Evolutionary conservation across 2,113 vertebrate genomes (phyloP).

Genomic region (Oreochromis spilurus): DNA sequence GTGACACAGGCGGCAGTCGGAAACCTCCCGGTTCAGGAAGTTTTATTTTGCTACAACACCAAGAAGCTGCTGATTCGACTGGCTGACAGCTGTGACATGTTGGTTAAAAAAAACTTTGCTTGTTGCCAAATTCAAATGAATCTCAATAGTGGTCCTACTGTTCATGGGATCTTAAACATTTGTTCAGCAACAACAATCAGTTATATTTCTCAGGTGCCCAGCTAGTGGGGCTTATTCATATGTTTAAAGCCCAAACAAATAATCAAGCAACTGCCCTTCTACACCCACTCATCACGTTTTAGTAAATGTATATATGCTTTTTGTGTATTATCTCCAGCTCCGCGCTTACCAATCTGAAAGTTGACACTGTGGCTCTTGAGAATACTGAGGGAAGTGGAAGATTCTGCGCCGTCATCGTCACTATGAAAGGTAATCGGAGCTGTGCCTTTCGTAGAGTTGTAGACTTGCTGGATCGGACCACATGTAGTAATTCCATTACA

Average conservation of each 20-base stretch:
- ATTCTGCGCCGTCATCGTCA: slow-evolving; percentile 81
- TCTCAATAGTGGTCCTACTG: not conserved
- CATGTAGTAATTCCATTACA: not conserved
- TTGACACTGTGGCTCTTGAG: slow-evolving; percentile 63
- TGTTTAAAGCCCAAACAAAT: not conserved
- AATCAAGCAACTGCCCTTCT: not conserved
- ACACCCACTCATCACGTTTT: not conserved
- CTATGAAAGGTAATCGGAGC: slow-evolving; percentile 64
- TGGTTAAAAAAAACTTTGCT: not conserved
- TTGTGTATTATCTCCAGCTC: slow-evolving; percentile 63
- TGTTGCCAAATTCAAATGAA: not conserved
- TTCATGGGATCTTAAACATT: not conserved
- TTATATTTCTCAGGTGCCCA: not conserved
- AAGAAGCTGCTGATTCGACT: slow-evolving; percentile 81
- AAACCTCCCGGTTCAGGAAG: slow-evolving; percentile 74
- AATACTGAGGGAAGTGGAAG: slow-evolving; percentile 73
- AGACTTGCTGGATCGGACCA: not conserved
- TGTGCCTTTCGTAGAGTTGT: not conserved
- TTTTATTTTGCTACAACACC: slow-evolving; percentile 74
- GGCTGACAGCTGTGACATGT: slow-evolving; percentile 82
- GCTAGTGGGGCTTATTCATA: not conserved
- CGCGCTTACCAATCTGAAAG: slow-evolving; percentile 75
- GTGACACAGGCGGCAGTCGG: slow-evolving; percentile 75
- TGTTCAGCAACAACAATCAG: not conserved
- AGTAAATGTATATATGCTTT: not conserved